Evolutionary conservation across 2,888 invertebrate genomes (phyloP), one percentile per base, ranked within the genome.

Genomic region (Phaedon cochleariae): DNA sequence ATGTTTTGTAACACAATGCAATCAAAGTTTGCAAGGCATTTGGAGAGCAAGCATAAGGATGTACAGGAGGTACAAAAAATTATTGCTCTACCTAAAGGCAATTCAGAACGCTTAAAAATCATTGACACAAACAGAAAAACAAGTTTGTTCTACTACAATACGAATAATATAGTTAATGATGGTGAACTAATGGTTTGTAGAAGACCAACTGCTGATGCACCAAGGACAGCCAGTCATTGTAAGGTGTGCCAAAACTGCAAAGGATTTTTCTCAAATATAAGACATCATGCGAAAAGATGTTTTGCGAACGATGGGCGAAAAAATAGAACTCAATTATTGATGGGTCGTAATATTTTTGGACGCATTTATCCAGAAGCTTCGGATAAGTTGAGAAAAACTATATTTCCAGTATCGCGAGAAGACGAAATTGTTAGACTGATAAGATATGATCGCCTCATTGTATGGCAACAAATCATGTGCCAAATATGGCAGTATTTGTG

Each of bases 371-470:
- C 22, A 51, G 53, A 57, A 17, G 73, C 71, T n/a, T 65, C 60
- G 20, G 18, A 63, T 26, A 58, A 26, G 17, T 61, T 73, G 26
- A 60, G 59, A 45, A 46, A 45, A 29, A 17, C n/a, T 17, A 31
- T 65, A 7, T 71, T 74, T 46, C 73, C 73, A 29, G 54, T 68
- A 7, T 26, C 74, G 46, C 46, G 71, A 34, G 72, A 75, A 41
- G 72, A 75, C 46, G 61, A 69, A 5, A 57, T 74, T n/a, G 53
- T 68, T 10, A 61, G 69, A 6, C n/a, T 52, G 1, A 68, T 74
- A 26, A 31, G 73, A 59, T 75, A 75, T 57, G 73, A 75, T 46
- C 65, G 61, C 29, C 61, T 75, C 20, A 20, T 73, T 2, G 70
- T 74, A 31, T 18, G 70, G 12, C 73, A 70, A 26, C 26, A 26